These are phyloP conservation scores for Petrocephalus schoutedeni DNA, from an alignment of 2,797 vertebrate species.

Conservation along the genomic window DNA sequence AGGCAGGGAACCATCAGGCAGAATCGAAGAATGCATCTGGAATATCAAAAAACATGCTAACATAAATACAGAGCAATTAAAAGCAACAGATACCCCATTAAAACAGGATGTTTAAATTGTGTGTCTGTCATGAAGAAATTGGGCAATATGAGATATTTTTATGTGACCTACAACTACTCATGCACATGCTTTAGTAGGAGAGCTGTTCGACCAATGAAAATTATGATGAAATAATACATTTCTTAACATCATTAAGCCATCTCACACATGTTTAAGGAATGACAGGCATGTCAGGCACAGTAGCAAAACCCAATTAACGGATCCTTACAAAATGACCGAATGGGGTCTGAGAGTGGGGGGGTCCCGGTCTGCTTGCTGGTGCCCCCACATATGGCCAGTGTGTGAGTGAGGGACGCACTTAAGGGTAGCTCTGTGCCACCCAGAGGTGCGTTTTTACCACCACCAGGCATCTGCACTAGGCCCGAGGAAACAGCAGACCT, in stretches of 20 bases:
- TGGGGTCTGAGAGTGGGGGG: too few relatives aligned
- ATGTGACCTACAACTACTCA: neutral
- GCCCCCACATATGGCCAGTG: conserved; percentile 61
- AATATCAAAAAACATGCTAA: too few relatives aligned
- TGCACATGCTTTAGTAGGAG: too few relatives aligned
- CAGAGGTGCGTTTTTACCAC: neutral
- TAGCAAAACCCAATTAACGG: too few relatives aligned
- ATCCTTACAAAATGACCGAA: too few relatives aligned
- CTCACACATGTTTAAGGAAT: too few relatives aligned
- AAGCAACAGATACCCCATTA: neutral
- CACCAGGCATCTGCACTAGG: conserved; percentile 3
- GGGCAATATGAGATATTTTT: neutral
- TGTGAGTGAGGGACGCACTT: conserved; percentile 57
- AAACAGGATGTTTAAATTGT: neutral
- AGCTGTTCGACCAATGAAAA: too few relatives aligned
- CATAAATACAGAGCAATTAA: too few relatives aligned
- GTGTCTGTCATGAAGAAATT: neutral
- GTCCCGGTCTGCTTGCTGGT: conserved; percentile 38
- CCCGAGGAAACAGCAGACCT: neutral
- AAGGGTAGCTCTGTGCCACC: neutral
- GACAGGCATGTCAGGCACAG: too few relatives aligned
- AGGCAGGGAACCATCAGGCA: neutral
- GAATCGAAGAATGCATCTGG: too few relatives aligned
- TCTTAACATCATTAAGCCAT: too few relatives aligned
- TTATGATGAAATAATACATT: too few relatives aligned